phyloP scores from a whole-genome alignment of 2,888 invertebrate species.

The Cryptus viduatorius region DNA sequence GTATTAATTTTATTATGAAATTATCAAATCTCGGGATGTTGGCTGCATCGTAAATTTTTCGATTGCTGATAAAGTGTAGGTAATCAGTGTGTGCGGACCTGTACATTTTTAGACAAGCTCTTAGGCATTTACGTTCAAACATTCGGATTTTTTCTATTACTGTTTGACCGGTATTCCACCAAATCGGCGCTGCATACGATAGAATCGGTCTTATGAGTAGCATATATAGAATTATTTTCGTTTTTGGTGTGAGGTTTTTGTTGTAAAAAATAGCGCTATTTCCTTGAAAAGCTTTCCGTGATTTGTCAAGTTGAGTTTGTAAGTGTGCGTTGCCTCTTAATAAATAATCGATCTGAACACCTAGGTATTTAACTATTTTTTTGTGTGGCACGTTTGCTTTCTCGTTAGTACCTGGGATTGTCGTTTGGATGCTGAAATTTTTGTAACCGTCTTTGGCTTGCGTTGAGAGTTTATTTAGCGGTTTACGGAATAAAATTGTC shows the following conservation, averaged over 20 bases:
- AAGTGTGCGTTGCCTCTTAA: background rate
- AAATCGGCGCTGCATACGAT: background rate
- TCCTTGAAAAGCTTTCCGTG: background rate
- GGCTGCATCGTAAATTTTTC: background rate
- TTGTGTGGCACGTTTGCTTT: background rate
- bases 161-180: background rate
- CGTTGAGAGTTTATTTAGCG: background rate
- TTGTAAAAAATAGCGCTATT: background rate
- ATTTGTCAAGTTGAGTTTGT: background rate
- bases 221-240: background rate
- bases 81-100: background rate
- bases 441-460: background rate
- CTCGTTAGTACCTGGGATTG: background rate
- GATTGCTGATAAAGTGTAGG: background rate
- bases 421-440: background rate
- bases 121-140: too few species aligned
- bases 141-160: too few species aligned
- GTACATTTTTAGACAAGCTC: background rate
- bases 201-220: background rate
- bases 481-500: background rate
- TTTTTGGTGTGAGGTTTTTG: background rate
- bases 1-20: background rate
- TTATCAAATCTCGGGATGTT: constrained; percentile 1
- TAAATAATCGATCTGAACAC: background rate
- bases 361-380: background rate